phyloP scores from a whole-genome alignment of 2,113 vertebrate species.

The Semnopithecus entellus region DNA sequence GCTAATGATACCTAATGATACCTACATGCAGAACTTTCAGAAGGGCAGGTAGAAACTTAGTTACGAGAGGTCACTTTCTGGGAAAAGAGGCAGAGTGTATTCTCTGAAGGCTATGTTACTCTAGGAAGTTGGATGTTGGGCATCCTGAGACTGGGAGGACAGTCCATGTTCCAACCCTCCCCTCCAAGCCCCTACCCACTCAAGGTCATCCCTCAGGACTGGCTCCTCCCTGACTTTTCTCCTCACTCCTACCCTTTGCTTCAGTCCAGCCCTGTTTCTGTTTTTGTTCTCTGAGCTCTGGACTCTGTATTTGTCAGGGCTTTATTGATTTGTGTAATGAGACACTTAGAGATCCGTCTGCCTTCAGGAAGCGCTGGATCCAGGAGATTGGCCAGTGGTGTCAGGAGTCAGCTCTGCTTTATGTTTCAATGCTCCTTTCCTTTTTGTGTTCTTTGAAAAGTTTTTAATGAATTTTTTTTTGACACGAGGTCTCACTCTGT shows the following conservation, averaged over 20 bases:
- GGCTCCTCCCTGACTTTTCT: too few relatives aligned
- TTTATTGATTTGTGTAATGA: background rate
- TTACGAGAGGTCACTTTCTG: background rate
- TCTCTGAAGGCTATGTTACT: background rate
- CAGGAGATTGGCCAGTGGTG: background rate
- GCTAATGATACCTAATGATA: constrained; percentile 60
- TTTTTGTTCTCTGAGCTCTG: background rate
- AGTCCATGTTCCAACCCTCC: background rate
- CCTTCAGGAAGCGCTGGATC: constrained; percentile 24
- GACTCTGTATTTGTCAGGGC: background rate
- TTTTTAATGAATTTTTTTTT: too few relatives aligned
- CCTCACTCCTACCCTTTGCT: background rate
- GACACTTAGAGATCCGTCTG: background rate
- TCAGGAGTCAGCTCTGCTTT: background rate
- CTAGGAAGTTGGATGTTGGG: background rate
- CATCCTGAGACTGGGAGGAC: background rate
- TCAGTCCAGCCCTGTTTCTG: background rate
- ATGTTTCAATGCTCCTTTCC: background rate
- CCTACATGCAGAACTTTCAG: constrained; percentile 48
- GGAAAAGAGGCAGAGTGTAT: background rate
- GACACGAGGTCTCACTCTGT: too few relatives aligned
- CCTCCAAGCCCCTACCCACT: background rate
- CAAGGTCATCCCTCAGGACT: background rate
- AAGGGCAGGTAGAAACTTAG: background rate
- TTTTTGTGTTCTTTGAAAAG: too few relatives aligned